phyloP scores from a whole-genome alignment of 2,113 vertebrate genomes.

The Beaufortia kweichowensis region DNA sequence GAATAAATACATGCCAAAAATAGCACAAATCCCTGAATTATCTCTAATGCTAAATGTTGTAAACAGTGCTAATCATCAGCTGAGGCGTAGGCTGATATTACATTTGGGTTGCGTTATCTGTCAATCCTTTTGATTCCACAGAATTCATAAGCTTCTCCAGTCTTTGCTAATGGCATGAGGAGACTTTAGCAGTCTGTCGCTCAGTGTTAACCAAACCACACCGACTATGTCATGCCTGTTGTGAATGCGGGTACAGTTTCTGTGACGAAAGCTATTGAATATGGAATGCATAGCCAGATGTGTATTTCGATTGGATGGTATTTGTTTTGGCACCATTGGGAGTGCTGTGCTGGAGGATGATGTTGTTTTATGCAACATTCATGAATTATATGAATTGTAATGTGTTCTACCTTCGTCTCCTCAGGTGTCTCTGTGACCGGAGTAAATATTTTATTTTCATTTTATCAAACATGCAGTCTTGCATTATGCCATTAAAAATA shows the following conservation, averaged over 20 bases:
- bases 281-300: conserved; percentile 57
- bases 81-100: not conserved
- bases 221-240: not conserved
- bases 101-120: not conserved
- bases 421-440: not conserved
- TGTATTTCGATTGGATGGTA: conserved; percentile 32
- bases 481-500: no score
- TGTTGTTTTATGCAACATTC: conserved; percentile 63
- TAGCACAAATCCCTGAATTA: not conserved
- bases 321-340: conserved; percentile 48
- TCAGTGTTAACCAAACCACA: conserved; percentile 2
- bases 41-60: not conserved
- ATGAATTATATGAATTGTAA: conserved; percentile 57
- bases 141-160: not conserved
- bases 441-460: not conserved
- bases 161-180: not conserved
- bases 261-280: conserved; percentile 6
- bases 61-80: not conserved
- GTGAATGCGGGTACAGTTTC: conserved; percentile 1
- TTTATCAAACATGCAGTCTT: no score
- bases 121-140: not conserved
- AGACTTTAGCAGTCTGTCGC: conserved; percentile 1
- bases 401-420: conserved; percentile 52
- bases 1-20: no score
- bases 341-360: not conserved